Evolutionary conservation across 2,113 vertebrate genomes (phyloP), one percentile per base, ranked within the genome.

Genomic region (Nerophis lumbriciformis): DNA sequence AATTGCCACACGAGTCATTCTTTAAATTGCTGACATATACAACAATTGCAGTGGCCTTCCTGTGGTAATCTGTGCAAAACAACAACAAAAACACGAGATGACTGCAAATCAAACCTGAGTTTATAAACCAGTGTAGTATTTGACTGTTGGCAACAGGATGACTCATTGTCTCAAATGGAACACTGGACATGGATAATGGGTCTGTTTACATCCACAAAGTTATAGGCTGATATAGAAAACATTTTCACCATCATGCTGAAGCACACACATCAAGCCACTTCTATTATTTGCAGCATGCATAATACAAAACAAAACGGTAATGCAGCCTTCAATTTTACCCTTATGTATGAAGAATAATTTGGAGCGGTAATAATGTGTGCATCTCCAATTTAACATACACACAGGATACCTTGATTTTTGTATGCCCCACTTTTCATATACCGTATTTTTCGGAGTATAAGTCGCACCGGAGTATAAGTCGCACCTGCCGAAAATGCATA

Each of bases 161-260:
- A 28, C n/a, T 5, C 53, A 21, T 60, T 49, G 77, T 84, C 81
- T 78, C 71, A 73, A 53, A 66, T 54, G 71, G 21, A 51, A 83
- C 57, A 45, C 44, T 50, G 47, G 28, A 69, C 45, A 59, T 48
- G 55, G 79, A 66, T 67, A 70, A 71, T 74, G 60, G 44, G 28
- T 8, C 7, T 71, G 52, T 53, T 76, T 63, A 65, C 8, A 28
- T 52, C 19, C 16, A 52, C 8, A 8, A 28, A 16, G 28, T 12
- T 5, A 1, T 5, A 1, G 50, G 9, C 9, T 21, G 11, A 52
- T 10, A n/a, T 9, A 12, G 51, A 36, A 53, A 53, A 53, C 16
- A 65, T 71, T 57, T 1, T 28, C 28, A 77, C 19, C 4, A 14
- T 52, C 53, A 51, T 14, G 14, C 53, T 53, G 44, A 9, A 13